Evolutionary conservation across 2,888 invertebrate species (phyloP), one percentile per base, ranked within the genome.

Genomic region (Gastracanthus pulcherrimus): DNA sequence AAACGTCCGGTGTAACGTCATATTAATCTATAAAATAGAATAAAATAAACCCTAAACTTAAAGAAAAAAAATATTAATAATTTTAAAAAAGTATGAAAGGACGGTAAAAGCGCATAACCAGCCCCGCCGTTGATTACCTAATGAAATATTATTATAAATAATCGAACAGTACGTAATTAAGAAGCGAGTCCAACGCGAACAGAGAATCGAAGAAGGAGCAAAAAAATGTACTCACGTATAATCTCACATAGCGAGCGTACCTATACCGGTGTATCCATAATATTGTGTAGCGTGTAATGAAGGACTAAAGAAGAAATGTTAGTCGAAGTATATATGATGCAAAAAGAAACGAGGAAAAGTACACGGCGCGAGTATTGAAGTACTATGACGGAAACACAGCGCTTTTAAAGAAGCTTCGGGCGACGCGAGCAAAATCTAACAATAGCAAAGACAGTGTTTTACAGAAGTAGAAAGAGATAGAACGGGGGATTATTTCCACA

Each of bases 81-180:
- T 69, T 75, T 80, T n/a, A 82, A 66, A 51, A 31, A 26, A 31
- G 29, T 75, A 45, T 51, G 75, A 58, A 51, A 64, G 23, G 70
- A 77, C 70, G 80, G 77, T 74, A 77, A 76, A 80, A 82, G 74
- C 77, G 77, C 76, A 83, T 78, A 81, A 83, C 58, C 66, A 81
- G 70, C 70, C 76, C 85, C 87, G 87, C 87, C 86, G 86, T 85
- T 89, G 88, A 89, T 88, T 87, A 88, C 80, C 84, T 86, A 87
- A 88, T 85, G 86, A 87, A 89, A 84, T 86, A 86, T 85, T 87
- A 87, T 85, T 87, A 87, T 85, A 86, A 87, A 88, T 88, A 87
- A 87, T 89, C 83, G 88, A 62, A 87, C 87, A 87, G 87, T 89
- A 87, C 87, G 88, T 89, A 89, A 89, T 87, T 89, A 89, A 88